These are phyloP conservation scores for Euproctis similis DNA, from an alignment of 2,888 invertebrate species.

Conservation along the genomic window DNA sequence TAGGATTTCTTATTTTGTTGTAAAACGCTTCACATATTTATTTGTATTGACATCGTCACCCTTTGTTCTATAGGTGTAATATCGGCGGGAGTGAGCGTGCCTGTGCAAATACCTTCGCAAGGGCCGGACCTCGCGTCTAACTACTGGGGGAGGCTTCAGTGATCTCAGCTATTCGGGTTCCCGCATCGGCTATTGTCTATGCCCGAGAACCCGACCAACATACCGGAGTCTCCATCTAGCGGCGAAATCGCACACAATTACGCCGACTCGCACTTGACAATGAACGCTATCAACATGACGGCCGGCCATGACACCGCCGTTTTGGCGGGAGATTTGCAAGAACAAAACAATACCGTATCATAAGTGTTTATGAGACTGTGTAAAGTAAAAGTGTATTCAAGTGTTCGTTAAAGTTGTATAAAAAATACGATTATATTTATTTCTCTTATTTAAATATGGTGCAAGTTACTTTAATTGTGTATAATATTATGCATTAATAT, in stretches of 20 bases:
- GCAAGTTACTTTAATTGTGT: conserved; percentile 33
- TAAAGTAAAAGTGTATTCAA: conserved; percentile 2
- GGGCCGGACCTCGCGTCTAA: conserved; percentile 85
- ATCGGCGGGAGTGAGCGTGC: conserved; percentile 93
- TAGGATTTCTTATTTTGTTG: conserved; percentile 4
- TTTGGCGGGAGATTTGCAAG: conserved; percentile 54
- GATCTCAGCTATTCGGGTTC: conserved; percentile 94
- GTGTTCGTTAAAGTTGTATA: conserved; percentile 10
- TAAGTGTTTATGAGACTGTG: conserved; percentile 33
- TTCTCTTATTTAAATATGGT: conserved; percentile 37
- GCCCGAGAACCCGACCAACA: conserved; percentile 76
- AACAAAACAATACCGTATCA: conserved; percentile 58
- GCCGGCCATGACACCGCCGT: conserved; percentile 71
- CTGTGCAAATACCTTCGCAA: conserved; percentile 93
- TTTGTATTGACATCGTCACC: conserved; percentile 28
- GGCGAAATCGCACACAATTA: conserved; percentile 69
- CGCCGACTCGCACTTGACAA: conserved; percentile 58
- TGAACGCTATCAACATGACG: conserved; percentile 71
- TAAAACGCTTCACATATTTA: conserved; percentile 6
- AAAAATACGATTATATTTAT: conserved; percentile 8
- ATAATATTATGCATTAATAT: conserved; percentile 23
- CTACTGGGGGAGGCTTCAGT: conserved; percentile 94
- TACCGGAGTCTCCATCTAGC: conserved; percentile 63
- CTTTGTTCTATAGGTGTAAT: conserved; percentile 84
- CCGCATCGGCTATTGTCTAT: conserved; percentile 83